Conservation (phyloP, 2,113 vertebrate species). For the Apus apus region DNA sequence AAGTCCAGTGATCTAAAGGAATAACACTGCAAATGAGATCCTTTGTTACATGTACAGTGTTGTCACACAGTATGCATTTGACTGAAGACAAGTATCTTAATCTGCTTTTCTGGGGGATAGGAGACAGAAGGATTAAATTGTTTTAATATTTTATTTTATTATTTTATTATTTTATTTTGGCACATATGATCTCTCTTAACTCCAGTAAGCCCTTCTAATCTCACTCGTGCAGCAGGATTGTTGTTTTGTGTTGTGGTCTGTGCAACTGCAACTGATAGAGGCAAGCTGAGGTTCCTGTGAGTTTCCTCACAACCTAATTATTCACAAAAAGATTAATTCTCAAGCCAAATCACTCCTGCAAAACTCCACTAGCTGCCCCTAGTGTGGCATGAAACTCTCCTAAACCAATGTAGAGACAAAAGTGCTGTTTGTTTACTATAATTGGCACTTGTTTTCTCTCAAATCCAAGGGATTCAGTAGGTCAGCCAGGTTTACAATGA, state of each 20-base stretch:
- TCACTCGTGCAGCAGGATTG: rapidly evolving
- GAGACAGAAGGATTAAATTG: background rate
- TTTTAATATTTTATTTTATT: background rate
- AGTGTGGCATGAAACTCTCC: background rate
- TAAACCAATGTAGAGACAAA: background rate
- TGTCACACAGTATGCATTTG: background rate
- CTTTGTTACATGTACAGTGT: background rate
- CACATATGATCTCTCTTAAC: background rate
- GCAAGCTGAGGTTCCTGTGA: background rate
- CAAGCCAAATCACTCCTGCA: background rate
- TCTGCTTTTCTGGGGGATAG: background rate
- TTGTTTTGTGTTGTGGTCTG: background rate
- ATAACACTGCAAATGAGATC: background rate
- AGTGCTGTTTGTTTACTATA: background rate
- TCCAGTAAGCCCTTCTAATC: background rate
- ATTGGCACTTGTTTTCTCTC: background rate
- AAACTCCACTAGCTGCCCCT: background rate
- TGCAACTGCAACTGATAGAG: background rate
- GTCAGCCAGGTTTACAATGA: background rate
- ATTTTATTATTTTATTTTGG: background rate
- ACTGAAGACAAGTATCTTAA: background rate
- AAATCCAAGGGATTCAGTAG: background rate
- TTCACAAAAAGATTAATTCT: background rate
- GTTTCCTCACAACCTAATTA: too few relatives aligned
- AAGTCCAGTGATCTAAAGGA: background rate